Percentiles rank a stretch among this genome's conserved stretches.
These are phyloP conservation scores for Chymomyza fuscimana DNA, from an alignment of 2,888 invertebrate species.

Conservation along the genomic window DNA sequence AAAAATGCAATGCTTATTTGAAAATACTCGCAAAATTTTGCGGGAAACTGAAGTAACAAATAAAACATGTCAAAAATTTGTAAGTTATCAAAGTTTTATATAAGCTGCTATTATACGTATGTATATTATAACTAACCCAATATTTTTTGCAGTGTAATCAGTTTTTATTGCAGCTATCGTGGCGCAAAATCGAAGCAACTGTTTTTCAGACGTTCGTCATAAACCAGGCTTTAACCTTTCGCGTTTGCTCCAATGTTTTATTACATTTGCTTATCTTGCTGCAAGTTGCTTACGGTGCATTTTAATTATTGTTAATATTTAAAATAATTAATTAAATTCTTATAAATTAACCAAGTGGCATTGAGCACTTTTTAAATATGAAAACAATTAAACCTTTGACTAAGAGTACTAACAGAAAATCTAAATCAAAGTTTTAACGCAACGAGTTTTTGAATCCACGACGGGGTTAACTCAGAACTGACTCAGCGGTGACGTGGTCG, in stretches of 20 bases:
- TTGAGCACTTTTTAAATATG: too few species aligned
- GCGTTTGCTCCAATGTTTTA: neutral
- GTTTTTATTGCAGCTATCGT: neutral
- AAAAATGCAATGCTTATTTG: neutral
- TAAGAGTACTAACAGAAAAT: too few species aligned
- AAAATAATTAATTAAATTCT: too few species aligned
- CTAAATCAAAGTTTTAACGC: too few species aligned
- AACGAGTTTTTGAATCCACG: too few species aligned
- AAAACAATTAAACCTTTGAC: too few species aligned
- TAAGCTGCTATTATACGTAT: too few species aligned
- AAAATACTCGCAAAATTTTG: neutral
- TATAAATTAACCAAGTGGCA: too few species aligned
- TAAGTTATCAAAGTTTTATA: neutral
- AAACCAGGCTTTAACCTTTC: neutral
- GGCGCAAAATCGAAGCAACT: neutral
- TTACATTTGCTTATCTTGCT: neutral
- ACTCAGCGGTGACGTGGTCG: too few species aligned
- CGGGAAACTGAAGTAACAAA: neutral
- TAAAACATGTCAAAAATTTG: neutral
- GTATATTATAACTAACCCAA: neutral
- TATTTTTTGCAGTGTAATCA: neutral
- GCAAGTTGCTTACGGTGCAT: neutral
- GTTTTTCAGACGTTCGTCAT: neutral
- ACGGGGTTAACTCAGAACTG: too few species aligned
- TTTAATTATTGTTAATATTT: neutral